Base-by-base conservation (phyloP, 1,140 invertebrate genomes). In the Drosophila grimshawi region DNA sequence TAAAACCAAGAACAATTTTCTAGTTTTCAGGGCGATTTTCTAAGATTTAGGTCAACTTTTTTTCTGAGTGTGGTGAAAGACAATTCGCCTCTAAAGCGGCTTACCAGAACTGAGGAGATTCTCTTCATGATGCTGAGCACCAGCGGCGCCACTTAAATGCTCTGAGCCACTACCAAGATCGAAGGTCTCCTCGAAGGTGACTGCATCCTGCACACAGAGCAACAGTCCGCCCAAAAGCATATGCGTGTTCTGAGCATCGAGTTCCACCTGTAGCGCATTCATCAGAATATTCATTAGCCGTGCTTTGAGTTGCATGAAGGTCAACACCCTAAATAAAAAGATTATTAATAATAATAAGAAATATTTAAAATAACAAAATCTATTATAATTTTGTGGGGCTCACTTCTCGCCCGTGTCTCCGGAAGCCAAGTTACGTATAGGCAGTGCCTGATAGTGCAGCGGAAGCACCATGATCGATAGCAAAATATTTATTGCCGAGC, bases 381-480 rank as follows among this genome's bases (percentile, higher is more conserved):
- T 19, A 19, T 19, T 19, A 19, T 19, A 19, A 19, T 19, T 19
- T 19, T 1, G 19, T 19, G 19, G 19, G 19, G 19, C 93, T 92
- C 75, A 92, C 94, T 93, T 92, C 66, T 94, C 93, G 71, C 93
- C 90, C 61, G 86, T 81, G 30, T 93, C 92, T 29, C 93, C 92
- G 56, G 93, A 92, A 6, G 94, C 94, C 46, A 97, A 93, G 91
- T 97, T 96, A 61, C 96, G 95, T 32, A 97, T 97, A 6, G 94
- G 93, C 49, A 97, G 93, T 86, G 95, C 96, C 93, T 96, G 96
- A 92, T 98, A 98, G 93, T 99, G 98, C 46, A 98, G 93, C 0
- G 98, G 98, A 71, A 99, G 94, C 33, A 97, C 96, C 37, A 99
- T 93, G 86, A 99, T 95, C 0, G 98, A 98, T 53, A 98, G 92